A percentile compares a stretch with the other conserved stretches of the same genome.
These are phyloP conservation scores for Sinocyclocheilus rhinocerous DNA, from an alignment of 2,113 vertebrate genomes.

Conservation along the genomic window DNA sequence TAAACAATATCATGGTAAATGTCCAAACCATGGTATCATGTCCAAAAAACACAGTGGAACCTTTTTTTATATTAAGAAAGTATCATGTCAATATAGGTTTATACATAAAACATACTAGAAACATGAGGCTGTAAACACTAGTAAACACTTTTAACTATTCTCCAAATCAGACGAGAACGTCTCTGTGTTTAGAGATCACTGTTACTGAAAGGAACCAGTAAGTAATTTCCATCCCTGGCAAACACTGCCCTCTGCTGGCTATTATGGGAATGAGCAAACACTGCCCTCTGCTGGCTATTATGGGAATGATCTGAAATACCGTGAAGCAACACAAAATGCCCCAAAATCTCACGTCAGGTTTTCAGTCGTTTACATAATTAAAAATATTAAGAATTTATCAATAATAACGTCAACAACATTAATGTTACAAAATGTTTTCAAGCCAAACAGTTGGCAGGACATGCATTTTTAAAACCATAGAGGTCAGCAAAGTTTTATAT, in stretches of 20 bases:
- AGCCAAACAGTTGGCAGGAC: neutral
- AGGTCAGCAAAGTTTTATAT: neutral
- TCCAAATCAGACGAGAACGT: neutral
- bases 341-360: neutral
- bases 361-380: neutral
- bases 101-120: neutral
- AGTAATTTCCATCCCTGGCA: slow-evolving; percentile 8
- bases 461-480: neutral
- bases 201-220: neutral
- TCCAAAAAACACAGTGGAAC: neutral
- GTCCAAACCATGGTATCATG: neutral
- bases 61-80: neutral
- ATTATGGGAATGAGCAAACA: neutral
- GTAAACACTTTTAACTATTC: neutral
- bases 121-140: neutral
- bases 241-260: no score
- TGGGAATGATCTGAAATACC: neutral
- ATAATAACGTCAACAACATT: neutral
- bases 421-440: neutral
- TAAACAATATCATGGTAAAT: neutral
- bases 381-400: neutral
- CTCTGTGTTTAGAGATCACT: neutral
- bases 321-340: neutral
- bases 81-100: neutral
- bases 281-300: slow-evolving; percentile 54